Percentiles rank a stretch among this genome's conserved stretches.
phyloP scores from a whole-genome alignment of 1,140 invertebrate species.

The Drosophila orosa region DNA sequence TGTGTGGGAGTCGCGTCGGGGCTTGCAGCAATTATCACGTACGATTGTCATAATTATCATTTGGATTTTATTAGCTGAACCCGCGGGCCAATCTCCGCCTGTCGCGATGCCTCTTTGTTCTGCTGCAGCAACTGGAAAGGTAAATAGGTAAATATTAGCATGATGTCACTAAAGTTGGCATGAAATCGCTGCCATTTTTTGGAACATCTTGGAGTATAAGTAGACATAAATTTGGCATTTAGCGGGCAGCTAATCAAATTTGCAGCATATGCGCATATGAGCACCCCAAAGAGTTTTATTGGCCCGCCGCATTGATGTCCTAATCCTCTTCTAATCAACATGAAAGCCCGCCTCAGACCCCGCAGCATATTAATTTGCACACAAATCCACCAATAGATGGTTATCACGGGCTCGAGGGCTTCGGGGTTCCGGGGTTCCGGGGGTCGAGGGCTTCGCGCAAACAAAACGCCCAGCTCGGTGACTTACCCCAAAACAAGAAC shows the following conservation, averaged over 20 bases:
- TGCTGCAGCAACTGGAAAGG: slow-evolving; percentile 52
- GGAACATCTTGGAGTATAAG: background rate
- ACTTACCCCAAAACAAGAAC: slow-evolving; percentile 50
- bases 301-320: slow-evolving; percentile 54
- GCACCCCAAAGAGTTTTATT: slow-evolving; percentile 55
- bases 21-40: slow-evolving; percentile 83
- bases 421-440: slow-evolving; percentile 7
- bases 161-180: slow-evolving; percentile 26
- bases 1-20: slow-evolving; percentile 51
- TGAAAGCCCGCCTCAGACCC: slow-evolving; percentile 48
- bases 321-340: slow-evolving; percentile 75
- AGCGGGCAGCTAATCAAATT: slow-evolving; percentile 50
- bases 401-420: slow-evolving; percentile 39
- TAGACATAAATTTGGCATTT: slow-evolving; percentile 24
- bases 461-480: slow-evolving; percentile 60
- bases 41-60: slow-evolving; percentile 84
- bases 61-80: slow-evolving; percentile 77
- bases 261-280: slow-evolving; percentile 65
- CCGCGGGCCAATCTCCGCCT: slow-evolving; percentile 45
- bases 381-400: slow-evolving; percentile 49
- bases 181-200: slow-evolving; percentile 27
- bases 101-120: slow-evolving; percentile 31
- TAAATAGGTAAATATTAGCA: slow-evolving; percentile 54
- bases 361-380: slow-evolving; percentile 59
- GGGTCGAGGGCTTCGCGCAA: slow-evolving; percentile 36